Conservation (phyloP, 2,113 vertebrate genomes). For the Bagarius yarrelli region DNA sequence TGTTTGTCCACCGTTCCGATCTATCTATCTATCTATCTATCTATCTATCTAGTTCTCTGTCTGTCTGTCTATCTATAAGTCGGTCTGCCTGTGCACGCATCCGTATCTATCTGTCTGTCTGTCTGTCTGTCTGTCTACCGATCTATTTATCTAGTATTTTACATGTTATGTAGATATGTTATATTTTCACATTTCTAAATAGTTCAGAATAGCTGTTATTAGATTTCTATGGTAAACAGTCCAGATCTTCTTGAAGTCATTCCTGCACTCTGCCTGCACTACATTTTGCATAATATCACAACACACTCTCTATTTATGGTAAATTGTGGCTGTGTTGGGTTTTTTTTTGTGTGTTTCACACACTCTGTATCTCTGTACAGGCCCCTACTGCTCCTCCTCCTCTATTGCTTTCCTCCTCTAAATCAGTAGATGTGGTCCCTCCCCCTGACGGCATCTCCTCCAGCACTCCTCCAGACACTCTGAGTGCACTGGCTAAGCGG, state of each 20-base stretch:
- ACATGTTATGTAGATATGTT: no score
- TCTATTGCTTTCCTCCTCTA: slow-evolving; percentile 23
- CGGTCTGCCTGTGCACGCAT: neutral
- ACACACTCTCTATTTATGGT: slow-evolving; percentile 10
- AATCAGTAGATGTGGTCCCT: slow-evolving; percentile 52
- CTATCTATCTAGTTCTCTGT: neutral
- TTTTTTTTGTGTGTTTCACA: neutral
- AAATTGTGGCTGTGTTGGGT: neutral
- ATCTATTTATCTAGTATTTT: no score
- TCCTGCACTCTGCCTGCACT: neutral
- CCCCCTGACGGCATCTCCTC: slow-evolving; percentile 42
- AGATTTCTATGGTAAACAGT: no score
- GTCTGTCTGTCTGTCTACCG: neutral
- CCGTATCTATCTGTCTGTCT: neutral
- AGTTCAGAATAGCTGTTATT: no score
- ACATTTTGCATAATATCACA: neutral
- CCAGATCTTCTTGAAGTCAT: no score
- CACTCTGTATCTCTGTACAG: neutral
- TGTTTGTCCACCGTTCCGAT: no score
- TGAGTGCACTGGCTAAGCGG: slow-evolving; percentile 76
- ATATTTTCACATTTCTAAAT: no score
- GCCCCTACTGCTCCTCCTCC: slow-evolving; percentile 22
- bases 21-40: neutral
- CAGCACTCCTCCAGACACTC: slow-evolving; percentile 55
- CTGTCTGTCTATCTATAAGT: neutral